Percentiles rank a stretch among this genome's conserved stretches.
Conservation (phyloP, 2,797 vertebrate genomes). For the Apogon talboti region DNA sequence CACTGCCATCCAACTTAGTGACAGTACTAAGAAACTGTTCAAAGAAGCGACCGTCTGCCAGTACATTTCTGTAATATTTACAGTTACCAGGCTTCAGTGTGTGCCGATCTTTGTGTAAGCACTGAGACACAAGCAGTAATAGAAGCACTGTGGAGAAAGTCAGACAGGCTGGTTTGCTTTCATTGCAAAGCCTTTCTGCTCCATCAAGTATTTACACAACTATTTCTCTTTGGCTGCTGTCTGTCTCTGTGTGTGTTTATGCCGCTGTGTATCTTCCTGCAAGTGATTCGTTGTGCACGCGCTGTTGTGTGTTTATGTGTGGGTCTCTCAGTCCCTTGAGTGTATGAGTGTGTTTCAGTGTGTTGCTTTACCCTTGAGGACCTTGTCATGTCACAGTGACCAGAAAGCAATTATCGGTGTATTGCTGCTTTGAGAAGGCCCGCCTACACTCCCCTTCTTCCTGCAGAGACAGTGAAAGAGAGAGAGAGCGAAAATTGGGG, state of each 20-base stretch:
- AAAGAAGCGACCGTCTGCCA: constrained; percentile 16
- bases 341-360: constrained; percentile 29
- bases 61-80: constrained; percentile 34
- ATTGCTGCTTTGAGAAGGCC: constrained; percentile 71
- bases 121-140: constrained; percentile 22
- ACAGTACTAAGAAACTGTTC: constrained; percentile 8
- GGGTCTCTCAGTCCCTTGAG: constrained; percentile 13
- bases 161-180: constrained; percentile 48
- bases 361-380: constrained; percentile 64
- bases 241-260: constrained; percentile 40
- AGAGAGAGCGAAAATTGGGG: constrained; percentile 7
- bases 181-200: constrained; percentile 47
- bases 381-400: constrained; percentile 83
- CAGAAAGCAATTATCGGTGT: constrained; percentile 83
- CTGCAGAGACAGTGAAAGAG: constrained; percentile 48
- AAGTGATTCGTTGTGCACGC: constrained; percentile 19
- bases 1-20: not conserved
- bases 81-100: constrained; percentile 25
- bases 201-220: constrained; percentile 54
- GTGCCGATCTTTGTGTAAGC: constrained; percentile 36
- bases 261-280: constrained; percentile 23
- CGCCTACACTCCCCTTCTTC: constrained; percentile 54
- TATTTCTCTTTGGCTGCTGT: constrained; percentile 49
- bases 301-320: constrained; percentile 26
- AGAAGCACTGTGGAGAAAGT: constrained; percentile 38